These are phyloP conservation scores for Phaethon lepturus DNA, from an alignment of 2,113 vertebrate genomes.

Conservation along the genomic window DNA sequence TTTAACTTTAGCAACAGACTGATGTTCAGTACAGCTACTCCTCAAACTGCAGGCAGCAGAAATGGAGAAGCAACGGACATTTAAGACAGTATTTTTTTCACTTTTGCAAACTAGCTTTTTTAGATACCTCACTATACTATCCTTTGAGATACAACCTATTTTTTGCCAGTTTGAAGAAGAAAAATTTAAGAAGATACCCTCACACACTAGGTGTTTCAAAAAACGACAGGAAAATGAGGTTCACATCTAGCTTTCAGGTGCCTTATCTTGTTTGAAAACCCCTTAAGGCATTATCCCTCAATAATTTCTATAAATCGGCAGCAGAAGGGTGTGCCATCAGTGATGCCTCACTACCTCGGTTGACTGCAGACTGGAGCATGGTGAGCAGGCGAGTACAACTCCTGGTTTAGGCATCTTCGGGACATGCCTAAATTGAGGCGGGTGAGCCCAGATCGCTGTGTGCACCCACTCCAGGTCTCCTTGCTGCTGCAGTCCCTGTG, in stretches of 20 bases:
- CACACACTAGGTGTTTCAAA: background rate
- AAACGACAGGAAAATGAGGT: background rate
- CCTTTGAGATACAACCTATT: background rate
- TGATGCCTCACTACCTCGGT: background rate
- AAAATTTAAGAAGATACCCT: background rate
- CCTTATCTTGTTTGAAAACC: background rate
- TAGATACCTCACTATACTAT: background rate
- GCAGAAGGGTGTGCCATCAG: background rate
- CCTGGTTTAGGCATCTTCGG: background rate
- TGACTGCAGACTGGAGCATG: fast-evolving
- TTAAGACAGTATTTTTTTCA: background rate
- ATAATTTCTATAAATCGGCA: background rate
- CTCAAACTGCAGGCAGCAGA: background rate
- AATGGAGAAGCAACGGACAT: background rate
- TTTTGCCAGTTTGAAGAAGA: background rate
- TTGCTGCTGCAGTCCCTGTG: background rate
- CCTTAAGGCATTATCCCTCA: background rate
- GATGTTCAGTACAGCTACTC: background rate
- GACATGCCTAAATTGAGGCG: fast-evolving
- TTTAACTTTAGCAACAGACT: background rate
- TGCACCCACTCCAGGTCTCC: background rate
- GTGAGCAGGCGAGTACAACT: background rate
- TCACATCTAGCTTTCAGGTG: background rate
- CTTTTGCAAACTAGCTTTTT: background rate
- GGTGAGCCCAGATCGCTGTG: fast-evolving